phyloP scores from a whole-genome alignment of 2,113 vertebrate genomes.

The Xiphorhynchus elegans region DNA sequence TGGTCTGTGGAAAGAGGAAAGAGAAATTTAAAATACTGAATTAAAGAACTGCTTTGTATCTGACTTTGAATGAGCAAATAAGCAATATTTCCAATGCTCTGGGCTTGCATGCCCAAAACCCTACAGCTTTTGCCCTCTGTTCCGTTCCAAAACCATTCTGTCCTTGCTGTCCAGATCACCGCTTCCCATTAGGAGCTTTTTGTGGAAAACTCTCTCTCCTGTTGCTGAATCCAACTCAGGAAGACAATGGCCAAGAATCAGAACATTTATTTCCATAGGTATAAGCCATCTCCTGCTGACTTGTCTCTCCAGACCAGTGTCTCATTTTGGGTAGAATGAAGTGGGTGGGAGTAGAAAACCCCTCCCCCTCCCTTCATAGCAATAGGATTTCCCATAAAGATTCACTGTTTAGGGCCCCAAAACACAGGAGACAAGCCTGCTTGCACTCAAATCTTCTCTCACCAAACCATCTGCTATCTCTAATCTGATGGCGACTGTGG shows the following conservation, averaged over 20 bases:
- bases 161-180: neutral
- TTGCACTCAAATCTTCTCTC: neutral
- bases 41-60: neutral
- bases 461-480: neutral
- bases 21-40: neutral
- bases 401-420: neutral
- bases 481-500: neutral
- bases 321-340: neutral
- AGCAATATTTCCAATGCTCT: neutral
- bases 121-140: neutral
- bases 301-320: neutral
- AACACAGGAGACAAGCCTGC: neutral
- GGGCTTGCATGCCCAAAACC: neutral
- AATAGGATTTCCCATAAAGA: neutral
- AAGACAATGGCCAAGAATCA: neutral
- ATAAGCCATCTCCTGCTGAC: neutral
- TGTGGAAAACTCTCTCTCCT: neutral
- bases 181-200: neutral
- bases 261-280: neutral
- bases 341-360: neutral
- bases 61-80: neutral
- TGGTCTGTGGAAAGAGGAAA: conserved; percentile 73
- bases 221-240: neutral
- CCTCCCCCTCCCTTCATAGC: neutral
- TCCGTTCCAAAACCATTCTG: neutral